Evolutionary conservation across 2,113 vertebrate genomes (phyloP).

Genomic region (Pseudolaguvia tuberculata): DNA sequence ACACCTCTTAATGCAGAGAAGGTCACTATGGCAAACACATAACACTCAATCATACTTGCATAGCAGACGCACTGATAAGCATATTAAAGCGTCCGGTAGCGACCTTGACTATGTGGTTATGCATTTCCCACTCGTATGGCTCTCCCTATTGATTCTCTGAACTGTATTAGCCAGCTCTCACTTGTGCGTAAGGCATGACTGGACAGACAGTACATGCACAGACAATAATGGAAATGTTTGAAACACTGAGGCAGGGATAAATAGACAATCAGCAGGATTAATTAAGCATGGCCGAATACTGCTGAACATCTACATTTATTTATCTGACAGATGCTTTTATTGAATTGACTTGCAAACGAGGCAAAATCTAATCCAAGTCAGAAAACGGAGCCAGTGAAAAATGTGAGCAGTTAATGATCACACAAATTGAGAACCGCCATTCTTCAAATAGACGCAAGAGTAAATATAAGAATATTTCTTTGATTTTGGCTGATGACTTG

Average conservation of each 20-base stretch:
- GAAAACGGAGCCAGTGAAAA: neutral
- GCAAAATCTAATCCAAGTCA: neutral
- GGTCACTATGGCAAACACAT: slow-evolving; percentile 41
- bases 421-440: neutral
- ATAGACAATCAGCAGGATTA: slow-evolving; percentile 31
- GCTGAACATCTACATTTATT: slow-evolving; percentile 21
- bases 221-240: slow-evolving; percentile 1
- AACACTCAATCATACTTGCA: slow-evolving; percentile 36
- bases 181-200: neutral
- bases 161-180: neutral
- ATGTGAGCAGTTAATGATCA: neutral
- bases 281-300: slow-evolving; percentile 30
- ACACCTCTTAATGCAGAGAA: slow-evolving; percentile 42
- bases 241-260: slow-evolving; percentile 16
- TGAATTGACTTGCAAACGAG: neutral
- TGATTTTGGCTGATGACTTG: no score
- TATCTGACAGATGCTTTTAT: slow-evolving; percentile 15
- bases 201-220: slow-evolving; percentile 21
- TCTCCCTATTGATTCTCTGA: slow-evolving; percentile 15
- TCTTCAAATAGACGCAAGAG: neutral
- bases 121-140: slow-evolving; percentile 27
- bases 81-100: slow-evolving; percentile 32
- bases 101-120: slow-evolving; percentile 25
- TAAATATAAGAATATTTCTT: neutral
- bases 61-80: slow-evolving; percentile 31